Conservation (phyloP, 2,797 vertebrate species). For the Sebastes melanostomus region DNA sequence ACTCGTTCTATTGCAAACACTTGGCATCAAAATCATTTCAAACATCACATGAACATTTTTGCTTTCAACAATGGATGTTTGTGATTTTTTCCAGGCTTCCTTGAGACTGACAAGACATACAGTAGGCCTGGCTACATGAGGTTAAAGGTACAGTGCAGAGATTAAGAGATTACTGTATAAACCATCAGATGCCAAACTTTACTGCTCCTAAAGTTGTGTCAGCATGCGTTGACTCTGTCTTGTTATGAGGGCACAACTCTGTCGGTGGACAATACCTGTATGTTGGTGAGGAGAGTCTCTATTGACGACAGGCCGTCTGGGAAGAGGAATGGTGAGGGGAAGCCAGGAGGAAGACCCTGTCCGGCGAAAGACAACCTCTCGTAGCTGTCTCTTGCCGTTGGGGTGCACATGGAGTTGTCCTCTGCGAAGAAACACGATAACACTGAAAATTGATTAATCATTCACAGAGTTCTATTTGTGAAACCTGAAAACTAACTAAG, state of each 20-base stretch:
- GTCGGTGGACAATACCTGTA: conserved; percentile 62
- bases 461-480: neutral
- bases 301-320: conserved; percentile 98
- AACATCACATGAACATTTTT: neutral
- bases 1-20: neutral
- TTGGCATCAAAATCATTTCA: neutral
- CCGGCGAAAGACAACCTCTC: conserved; percentile 96
- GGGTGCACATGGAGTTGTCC: conserved; percentile 95
- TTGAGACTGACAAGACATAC: neutral
- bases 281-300: conserved; percentile 99
- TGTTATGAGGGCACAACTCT: neutral
- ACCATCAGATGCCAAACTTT: neutral
- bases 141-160: neutral
- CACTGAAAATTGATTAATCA: neutral
- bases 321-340: conserved; percentile 98
- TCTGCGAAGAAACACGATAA: conserved; percentile 81
- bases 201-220: neutral
- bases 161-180: neutral
- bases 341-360: conserved; percentile 94
- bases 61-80: neutral
- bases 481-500: neutral
- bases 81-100: neutral
- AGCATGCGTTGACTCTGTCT: neutral
- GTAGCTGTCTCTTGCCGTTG: conserved; percentile 97
- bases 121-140: neutral